Conservation (phyloP, 2,797 vertebrate genomes). For the Phaenicophaeus curvirostris region DNA sequence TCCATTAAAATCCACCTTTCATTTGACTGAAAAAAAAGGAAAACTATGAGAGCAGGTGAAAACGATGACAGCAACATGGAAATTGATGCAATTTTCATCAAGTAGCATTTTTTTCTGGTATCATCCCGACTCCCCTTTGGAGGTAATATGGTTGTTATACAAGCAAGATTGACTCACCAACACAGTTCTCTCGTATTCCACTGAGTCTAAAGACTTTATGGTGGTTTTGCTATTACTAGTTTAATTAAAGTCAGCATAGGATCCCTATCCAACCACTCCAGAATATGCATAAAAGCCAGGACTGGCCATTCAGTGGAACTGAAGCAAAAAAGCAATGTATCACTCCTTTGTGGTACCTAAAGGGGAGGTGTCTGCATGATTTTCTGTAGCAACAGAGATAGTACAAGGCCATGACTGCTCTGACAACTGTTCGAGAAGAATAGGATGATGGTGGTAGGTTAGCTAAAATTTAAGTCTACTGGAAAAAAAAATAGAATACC, state of each 20-base stretch:
- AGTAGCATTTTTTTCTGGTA: not conserved
- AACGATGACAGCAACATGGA: not conserved
- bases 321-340: not conserved
- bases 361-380: not conserved
- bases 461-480: not conserved
- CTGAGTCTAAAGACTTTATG: not conserved
- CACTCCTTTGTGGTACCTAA: not conserved
- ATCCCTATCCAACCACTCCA: not conserved
- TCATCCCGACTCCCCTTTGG: not conserved
- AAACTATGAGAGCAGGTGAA: not conserved
- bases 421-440: not conserved
- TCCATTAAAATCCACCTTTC: slow-evolving; percentile 1
- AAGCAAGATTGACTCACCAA: not conserved
- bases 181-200: not conserved
- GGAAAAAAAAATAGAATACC: not conserved
- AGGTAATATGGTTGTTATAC: not conserved
- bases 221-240: not conserved
- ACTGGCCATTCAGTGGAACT: not conserved
- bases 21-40: slow-evolving; percentile 5
- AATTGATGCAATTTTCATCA: not conserved
- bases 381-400: not conserved
- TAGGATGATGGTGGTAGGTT: not conserved
- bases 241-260: not conserved
- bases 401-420: not conserved
- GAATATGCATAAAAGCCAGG: not conserved